Conservation (phyloP, 2,113 vertebrate species). For the Delphinus delphis region DNA sequence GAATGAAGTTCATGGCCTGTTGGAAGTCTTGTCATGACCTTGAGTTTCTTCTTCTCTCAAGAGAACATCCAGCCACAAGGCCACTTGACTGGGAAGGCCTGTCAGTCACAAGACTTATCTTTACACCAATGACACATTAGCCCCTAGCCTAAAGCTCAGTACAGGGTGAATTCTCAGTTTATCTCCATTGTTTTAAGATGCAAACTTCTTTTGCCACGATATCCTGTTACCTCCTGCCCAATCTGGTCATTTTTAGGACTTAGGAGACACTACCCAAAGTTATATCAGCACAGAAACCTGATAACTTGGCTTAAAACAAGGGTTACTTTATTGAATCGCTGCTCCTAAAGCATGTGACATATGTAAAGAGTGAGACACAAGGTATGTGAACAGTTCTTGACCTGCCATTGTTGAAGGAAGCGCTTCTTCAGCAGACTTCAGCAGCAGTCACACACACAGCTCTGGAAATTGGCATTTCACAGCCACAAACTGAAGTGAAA, state of each 20-base stretch:
- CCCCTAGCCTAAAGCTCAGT: background rate
- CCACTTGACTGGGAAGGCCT: background rate
- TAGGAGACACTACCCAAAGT: background rate
- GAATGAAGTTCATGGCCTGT: background rate
- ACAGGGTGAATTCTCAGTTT: background rate
- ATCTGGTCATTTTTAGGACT: background rate
- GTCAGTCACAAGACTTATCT: background rate
- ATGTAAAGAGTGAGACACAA: constrained; percentile 78
- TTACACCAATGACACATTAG: background rate
- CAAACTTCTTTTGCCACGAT: background rate
- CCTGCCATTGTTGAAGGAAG: constrained; percentile 54
- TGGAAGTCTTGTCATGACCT: background rate
- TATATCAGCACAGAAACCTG: background rate
- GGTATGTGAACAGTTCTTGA: constrained; percentile 64
- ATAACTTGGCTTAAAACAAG: constrained; percentile 23
- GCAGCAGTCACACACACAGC: background rate
- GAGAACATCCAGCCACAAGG: background rate
- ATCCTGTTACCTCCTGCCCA: background rate
- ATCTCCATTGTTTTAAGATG: background rate
- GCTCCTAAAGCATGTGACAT: constrained; percentile 62
- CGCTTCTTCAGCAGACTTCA: background rate
- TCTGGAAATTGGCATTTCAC: background rate
- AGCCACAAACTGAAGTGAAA: background rate
- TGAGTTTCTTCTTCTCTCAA: background rate
- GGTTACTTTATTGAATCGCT: constrained; percentile 78